These are phyloP conservation scores for Tuberolachnus salignus DNA, from an alignment of 2,888 invertebrate genomes.

Conservation along the genomic window DNA sequence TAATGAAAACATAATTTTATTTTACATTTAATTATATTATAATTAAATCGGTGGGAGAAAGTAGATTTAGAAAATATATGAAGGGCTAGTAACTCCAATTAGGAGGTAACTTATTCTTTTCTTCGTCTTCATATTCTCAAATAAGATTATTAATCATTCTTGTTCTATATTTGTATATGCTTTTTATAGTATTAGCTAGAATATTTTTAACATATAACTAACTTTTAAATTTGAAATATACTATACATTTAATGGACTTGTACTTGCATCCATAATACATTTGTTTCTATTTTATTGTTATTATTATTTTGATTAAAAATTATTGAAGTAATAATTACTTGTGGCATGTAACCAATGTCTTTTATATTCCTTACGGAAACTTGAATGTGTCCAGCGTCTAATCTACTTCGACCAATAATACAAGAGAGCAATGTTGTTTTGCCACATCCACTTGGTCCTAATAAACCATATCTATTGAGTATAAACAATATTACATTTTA, in stretches of 20 bases:
- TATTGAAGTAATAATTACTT: slow-evolving; percentile 65
- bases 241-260: too few relatives aligned
- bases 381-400: slow-evolving; percentile 63
- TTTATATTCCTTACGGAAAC: slow-evolving; percentile 63
- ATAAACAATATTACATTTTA: neutral
- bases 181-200: too few relatives aligned
- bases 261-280: too few relatives aligned
- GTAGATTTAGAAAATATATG: too few relatives aligned
- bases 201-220: too few relatives aligned
- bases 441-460: slow-evolving; percentile 67
- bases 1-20: neutral
- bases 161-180: too few relatives aligned
- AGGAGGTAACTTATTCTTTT: too few relatives aligned
- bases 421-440: slow-evolving; percentile 66
- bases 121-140: too few relatives aligned
- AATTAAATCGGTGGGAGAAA: too few relatives aligned
- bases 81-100: too few relatives aligned
- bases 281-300: neutral
- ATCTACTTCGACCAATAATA: slow-evolving; percentile 64
- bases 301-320: neutral
- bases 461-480: slow-evolving; percentile 66
- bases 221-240: too few relatives aligned
- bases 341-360: slow-evolving; percentile 63
- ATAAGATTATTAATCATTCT: too few relatives aligned
- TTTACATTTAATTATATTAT: neutral